Evolutionary conservation across 1,140 invertebrate genomes (phyloP), one percentile per base, ranked within the genome.

Genomic region (Paraescarpia echinospica): DNA sequence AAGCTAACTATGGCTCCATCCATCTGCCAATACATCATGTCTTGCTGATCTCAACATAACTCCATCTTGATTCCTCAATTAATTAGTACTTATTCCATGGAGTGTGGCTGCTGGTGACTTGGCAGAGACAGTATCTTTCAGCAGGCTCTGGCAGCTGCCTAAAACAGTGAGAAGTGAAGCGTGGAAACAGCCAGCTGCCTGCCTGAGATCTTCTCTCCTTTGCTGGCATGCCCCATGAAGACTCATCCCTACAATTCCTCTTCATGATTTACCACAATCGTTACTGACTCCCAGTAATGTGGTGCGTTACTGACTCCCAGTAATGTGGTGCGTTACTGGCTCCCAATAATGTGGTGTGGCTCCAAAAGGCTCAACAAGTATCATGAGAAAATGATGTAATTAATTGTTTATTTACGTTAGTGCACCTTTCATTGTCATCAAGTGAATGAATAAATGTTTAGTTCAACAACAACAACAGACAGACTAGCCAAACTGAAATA

Each of bases 51-150:
- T 77, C 12, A 77, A 31, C 59, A 12, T 2, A 77, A 77, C 59
- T 77, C 59, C 59, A 77, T 77, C 59, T 77, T 77, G 59, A 77
- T 77, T 77, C 59, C 59, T 77, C 59, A 77, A 77, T 77, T 77
- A 77, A 77, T 77, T 77, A 77, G 59, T 77, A 77, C 59, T 77
- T 77, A 77, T 77, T 77, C 59, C 2, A 77, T 77, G 59, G 9
- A 77, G 59, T 77, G 59, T 77, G 27, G 59, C 59, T 77, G 59
- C 59, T 31, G 14, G 59, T 77, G 59, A 77, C 59, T 77, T 77
- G 59, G 59, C 59, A 77, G 59, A 77, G 59, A 27, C 59, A 22
- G 59, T 77, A 2, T 77, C 59, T 77, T 77, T 77, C 9, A 77
- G 59, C 59, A 77, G 59, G 59, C 4, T 77, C 59, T 77, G 59